Percentiles rank a stretch among this genome's conserved stretches.
Evolutionary conservation across 53 echinoderm and acorn worm genomes (phyloP).

Genomic region (Mesocentrotus franciscanus): DNA sequence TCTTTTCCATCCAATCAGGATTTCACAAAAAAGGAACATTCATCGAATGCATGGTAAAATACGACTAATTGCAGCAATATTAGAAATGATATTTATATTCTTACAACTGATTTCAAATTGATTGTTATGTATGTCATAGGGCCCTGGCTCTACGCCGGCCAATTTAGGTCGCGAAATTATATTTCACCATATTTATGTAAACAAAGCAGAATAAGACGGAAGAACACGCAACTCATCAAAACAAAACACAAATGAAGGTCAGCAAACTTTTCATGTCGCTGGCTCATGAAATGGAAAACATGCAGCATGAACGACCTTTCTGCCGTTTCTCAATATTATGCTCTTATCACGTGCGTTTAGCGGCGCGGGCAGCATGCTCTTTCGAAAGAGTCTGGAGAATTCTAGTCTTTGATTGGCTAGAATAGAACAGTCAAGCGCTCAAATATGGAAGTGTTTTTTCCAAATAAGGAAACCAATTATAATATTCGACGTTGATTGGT

Average conservation of each 20-base stretch:
- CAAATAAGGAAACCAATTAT: slow-evolving; percentile 58
- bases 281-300: slow-evolving; percentile 41
- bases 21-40: no score
- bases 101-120: no score
- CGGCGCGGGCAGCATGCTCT: background rate
- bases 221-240: background rate
- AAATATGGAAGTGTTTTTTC: slow-evolving; percentile 56
- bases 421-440: background rate
- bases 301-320: slow-evolving; percentile 15
- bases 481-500: slow-evolving; percentile 23
- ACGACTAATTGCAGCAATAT: no score
- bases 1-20: no score
- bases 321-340: background rate
- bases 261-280: background rate
- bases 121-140: no score
- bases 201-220: background rate
- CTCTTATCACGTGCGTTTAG: background rate
- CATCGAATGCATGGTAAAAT: no score
- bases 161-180: no score
- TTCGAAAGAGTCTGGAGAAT: slow-evolving; percentile 10
- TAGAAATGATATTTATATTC: no score
- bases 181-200: background rate
- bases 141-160: no score
- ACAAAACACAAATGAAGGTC: background rate
- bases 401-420: slow-evolving; percentile 30